Evolutionary conservation across 2,113 vertebrate genomes (phyloP), one percentile per base, ranked within the genome.

Genomic region (Xenotilapia leptura): DNA sequence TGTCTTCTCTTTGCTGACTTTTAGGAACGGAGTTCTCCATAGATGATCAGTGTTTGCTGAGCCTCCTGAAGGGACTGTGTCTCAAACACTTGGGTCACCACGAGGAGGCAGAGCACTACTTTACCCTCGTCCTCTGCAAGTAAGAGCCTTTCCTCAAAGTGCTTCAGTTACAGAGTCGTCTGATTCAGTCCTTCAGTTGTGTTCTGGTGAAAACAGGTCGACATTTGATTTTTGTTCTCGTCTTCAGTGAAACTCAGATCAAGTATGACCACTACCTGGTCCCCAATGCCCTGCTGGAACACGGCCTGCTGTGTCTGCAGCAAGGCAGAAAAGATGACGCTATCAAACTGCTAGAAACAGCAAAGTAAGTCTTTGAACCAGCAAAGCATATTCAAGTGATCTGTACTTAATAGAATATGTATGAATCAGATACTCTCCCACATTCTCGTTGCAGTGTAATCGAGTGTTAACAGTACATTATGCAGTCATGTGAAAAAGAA

Each of bases 191-290:
- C 2, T 2, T 21, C 55, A 6, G 13, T 11, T 14, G 8, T 60
- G n/a, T 49, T 84, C 77, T 81, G 26, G 47, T 82, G 10, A 77
- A 31, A 51, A 55, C 28, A 9, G 9, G 23, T 31, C 14, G 4
- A 77, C 60, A 10, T 45, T 65, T 13, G 3, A 36, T 21, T 93
- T 86, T 77, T 77, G 42, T 87, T 70, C 91, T 88, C 91, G 15
- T 92, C n/a, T 90, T 42, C 95, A 99, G 98, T 95, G 98, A 98
- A 91, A 96, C 97, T 93, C 98, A 98, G 95, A 98, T 99, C 91
- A 99, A 98, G 93, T 99, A 97, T 62, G 98, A 99, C 92, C 98
- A 99, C 93, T 99, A 99, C 93, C 94, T 99, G 95, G 97, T 99
- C 89, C 99, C 98, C 82, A 99, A 99, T 84, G 98, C 98, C 4